Evolutionary conservation across 2,113 vertebrate genomes (phyloP).

Genomic region (Eptesicus fuscus): DNA sequence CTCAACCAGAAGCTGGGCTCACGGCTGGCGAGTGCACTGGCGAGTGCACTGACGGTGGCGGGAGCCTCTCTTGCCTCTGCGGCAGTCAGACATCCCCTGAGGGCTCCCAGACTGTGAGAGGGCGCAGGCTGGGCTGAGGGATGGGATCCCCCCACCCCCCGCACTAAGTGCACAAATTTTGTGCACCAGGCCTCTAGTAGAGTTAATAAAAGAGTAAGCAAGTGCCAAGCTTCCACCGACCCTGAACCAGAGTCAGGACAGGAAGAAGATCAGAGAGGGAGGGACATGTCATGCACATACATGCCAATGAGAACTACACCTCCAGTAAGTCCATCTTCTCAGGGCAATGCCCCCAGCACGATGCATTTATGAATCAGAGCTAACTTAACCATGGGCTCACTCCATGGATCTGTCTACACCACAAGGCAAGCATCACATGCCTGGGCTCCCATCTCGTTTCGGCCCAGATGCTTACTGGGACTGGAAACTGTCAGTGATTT

Average conservation of each 20-base stretch:
- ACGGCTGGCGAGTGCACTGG: too few relatives aligned
- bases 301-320: neutral
- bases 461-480: neutral
- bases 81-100: too few relatives aligned
- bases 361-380: neutral
- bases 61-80: too few relatives aligned
- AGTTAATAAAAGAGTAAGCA: neutral
- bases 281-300: accelerated
- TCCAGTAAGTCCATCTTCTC: neutral
- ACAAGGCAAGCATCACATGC: neutral
- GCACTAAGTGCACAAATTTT: too few relatives aligned
- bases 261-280: neutral
- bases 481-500: constrained; percentile 2
- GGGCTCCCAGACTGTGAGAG: too few relatives aligned
- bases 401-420: neutral
- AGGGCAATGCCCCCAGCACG: neutral
- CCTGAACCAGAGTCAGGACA: neutral
- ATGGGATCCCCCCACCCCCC: too few relatives aligned
- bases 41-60: too few relatives aligned
- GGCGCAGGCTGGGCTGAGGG: too few relatives aligned
- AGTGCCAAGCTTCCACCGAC: neutral
- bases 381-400: neutral
- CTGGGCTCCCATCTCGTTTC: neutral
- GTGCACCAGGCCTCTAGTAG: neutral
- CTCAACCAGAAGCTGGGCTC: too few relatives aligned